Evolutionary conservation across 2,797 vertebrate genomes (phyloP), one percentile per base, ranked within the genome.

Genomic region (Chelmon rostratus): DNA sequence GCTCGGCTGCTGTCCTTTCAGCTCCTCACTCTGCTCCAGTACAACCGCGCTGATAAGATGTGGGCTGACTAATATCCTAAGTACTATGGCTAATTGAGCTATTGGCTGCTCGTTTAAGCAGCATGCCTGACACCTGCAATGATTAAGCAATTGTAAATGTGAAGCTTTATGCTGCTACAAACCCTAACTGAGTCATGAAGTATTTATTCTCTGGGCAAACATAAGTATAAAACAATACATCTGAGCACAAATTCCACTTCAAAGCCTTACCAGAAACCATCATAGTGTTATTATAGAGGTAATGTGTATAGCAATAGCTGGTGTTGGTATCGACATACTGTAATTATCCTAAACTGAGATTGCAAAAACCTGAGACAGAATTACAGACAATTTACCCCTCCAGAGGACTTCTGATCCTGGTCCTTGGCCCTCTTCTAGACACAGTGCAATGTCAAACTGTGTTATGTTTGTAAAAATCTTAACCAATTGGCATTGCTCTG

Each of bases 31-130:
- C 38, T 12, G 28, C 68, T 50, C 19, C 15, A 65, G 15, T 37
- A 54, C 42, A 57, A 18, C 56, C 12, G 8, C 13, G 1, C 25
- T 42, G 52, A 76, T 67, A 68, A 72, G 40, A 78, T 59, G 18
- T 78, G 68, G 44, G 33, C 76, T 6, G 76, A 71, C 28, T 37
- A 31, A 77, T 76, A 47, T 71, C 65, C 63, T 65, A 42, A 68
- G 40, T 13, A 37, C 19, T 68, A 61, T 64, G 31, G 74, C 73
- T 78, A 67, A 78, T 66, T 80, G 70, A 68, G 71, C 54, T 54
- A 33, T 59, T 64, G 65, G 44, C 59, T 65, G 0, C 54, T 44
- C 25, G 28, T 72, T 76, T 49, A 58, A 64, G 5, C 33, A 42
- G 42, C 61, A 61, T 16, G 46, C 31, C 47, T 57, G 40, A 73